Base-by-base conservation (phyloP, 1,140 invertebrate genomes). In the Drosophila pallidifrons region DNA sequence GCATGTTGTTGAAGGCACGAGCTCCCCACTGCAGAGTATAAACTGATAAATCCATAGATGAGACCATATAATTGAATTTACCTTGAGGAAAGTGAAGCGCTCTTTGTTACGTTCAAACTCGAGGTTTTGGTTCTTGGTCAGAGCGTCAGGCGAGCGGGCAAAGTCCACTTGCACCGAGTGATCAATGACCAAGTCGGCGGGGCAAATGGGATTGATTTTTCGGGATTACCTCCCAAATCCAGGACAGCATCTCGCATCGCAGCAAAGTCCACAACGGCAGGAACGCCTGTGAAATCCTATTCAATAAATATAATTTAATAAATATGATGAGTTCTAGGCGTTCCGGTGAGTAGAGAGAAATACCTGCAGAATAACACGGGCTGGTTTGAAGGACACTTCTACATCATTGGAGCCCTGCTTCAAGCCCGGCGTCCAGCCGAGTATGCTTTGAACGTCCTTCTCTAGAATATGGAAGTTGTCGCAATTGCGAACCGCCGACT, bases 131-230 rank as follows among this genome's bases (percentile, higher is more conserved):
- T 99, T 99, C 90, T 98, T 98, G 75, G 96, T 95, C 43, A 99
- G 92, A 0, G 99, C 97, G 93, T 99, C 97, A 6, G 95, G 93
- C 73, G 97, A 98, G 92, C 98, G 94, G 5, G 95, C 95, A 91
- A 98, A 98, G 93, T 99, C 99, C 20, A 99, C 99, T 94, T 99
- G 98, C 51, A 99, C 96, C 0, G 98, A 99, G 93, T 99, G 99
- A 94, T 99, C 99, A 77, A 99, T 99, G 41, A 99, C 98, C 63
- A 99, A 94, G 94, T 99, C 99, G 2, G 98, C 97, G 5, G 99
- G 99, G 92, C 98, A 99, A 49, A 98, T 95, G 1, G 99, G 99
- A 94, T 99, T 99, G 75, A 99, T 99, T 93, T 96, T 71, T 98
- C 94, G 2, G 98, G 97, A 94, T 99, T 94, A 1, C 97, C 98